These are phyloP conservation scores for Hyles vespertilio DNA, from an alignment of 1,140 invertebrate species.

Conservation along the genomic window DNA sequence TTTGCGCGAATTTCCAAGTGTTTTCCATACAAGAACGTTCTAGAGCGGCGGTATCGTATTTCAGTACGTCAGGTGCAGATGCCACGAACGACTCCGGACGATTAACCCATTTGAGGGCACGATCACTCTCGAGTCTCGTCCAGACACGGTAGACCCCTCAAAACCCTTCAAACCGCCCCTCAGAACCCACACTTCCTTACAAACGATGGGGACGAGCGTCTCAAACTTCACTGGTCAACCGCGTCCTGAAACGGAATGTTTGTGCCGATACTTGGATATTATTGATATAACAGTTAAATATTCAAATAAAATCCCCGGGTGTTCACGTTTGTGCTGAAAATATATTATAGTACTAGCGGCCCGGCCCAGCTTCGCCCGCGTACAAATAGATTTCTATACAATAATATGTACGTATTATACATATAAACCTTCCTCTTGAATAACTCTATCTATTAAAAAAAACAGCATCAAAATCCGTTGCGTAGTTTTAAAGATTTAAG, in stretches of 20 bases:
- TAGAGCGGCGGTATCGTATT: conserved; percentile 56
- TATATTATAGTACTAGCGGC: conserved; percentile 19
- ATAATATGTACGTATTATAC: no score
- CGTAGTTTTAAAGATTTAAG: background rate
- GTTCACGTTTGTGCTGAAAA: conserved; percentile 26
- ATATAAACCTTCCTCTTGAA: no score
- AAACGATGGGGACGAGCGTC: conserved; percentile 14
- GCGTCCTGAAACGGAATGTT: conserved; percentile 44
- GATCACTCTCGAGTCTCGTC: conserved; percentile 23
- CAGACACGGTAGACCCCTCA: conserved; percentile 32
- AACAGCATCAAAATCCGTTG: no score
- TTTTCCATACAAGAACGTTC: conserved; percentile 38
- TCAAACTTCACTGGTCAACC: conserved; percentile 17
- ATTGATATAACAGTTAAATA: conserved; percentile 51
- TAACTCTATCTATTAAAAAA: no score
- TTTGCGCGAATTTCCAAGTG: conserved; percentile 17
- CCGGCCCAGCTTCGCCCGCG: no score
- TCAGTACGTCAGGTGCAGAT: conserved; percentile 66
- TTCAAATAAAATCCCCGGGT: conserved; percentile 32
- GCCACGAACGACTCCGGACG: conserved; percentile 51
- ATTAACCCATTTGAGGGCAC: conserved; percentile 63
- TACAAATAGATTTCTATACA: no score
- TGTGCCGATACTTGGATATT: conserved; percentile 53
- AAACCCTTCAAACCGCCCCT: conserved; percentile 14
- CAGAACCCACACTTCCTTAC: conserved; percentile 9